Evolutionary conservation across 2,113 vertebrate species (phyloP).

Genomic region (Rattus rattus): DNA sequence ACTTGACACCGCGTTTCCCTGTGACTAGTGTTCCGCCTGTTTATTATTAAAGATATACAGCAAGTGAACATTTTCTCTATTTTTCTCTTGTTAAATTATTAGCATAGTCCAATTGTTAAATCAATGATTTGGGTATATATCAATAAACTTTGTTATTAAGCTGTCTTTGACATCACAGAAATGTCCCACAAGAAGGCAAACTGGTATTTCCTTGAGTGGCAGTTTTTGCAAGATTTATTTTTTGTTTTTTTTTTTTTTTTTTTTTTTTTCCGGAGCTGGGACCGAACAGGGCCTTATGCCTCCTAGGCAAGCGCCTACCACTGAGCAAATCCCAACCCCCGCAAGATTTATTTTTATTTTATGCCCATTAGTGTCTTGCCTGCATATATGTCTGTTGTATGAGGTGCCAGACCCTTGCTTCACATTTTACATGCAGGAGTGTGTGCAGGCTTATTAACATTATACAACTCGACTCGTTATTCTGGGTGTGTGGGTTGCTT

Average conservation of each 20-base stretch:
- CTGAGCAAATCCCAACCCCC: too few species aligned
- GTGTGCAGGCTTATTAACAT: slow-evolving; percentile 10
- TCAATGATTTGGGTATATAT: background rate
- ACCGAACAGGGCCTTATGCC: too few species aligned
- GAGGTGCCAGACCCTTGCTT: background rate
- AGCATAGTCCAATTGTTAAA: background rate
- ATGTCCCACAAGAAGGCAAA: background rate
- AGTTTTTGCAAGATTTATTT: background rate
- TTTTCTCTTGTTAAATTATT: slow-evolving; percentile 26
- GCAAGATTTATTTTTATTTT: background rate
- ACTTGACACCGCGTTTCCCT: background rate
- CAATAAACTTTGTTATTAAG: background rate
- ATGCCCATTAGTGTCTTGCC: background rate
- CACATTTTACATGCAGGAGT: background rate
- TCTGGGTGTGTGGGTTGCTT: background rate
- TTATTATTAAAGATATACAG: background rate
- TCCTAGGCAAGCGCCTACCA: too few species aligned
- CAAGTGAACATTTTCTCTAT: background rate
- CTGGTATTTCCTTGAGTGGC: background rate
- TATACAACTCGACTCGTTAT: background rate
- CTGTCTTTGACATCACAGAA: background rate
- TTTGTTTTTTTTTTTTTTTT: too few species aligned
- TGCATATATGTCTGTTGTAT: background rate
- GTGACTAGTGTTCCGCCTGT: background rate
- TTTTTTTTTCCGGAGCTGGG: too few species aligned